A percentile compares a stretch with the other conserved stretches of the same genome.
Evolutionary conservation across 1,140 invertebrate genomes (phyloP).

Genomic region (Heliothis virescens): DNA sequence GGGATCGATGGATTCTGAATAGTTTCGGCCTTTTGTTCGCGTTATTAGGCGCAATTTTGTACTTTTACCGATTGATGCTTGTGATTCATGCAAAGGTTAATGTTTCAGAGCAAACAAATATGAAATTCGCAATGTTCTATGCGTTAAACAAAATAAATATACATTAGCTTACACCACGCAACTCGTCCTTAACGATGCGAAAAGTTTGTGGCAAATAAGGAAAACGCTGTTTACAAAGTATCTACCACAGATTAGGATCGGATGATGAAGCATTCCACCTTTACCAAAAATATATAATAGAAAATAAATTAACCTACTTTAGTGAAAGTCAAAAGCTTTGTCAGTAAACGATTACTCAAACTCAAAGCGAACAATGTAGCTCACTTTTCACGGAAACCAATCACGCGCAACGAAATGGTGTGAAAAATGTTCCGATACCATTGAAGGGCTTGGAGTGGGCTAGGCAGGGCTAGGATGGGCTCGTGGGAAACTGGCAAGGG

Average conservation of each 20-base stretch:
- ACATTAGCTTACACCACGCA: too few species aligned
- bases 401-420: slow-evolving; percentile 73
- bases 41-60: slow-evolving; percentile 37
- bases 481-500: slow-evolving; percentile 71
- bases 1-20: slow-evolving; percentile 50
- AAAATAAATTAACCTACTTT: slow-evolving; percentile 48
- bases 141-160: too few species aligned
- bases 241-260: too few species aligned
- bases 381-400: slow-evolving; percentile 69
- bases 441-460: slow-evolving; percentile 57
- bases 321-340: slow-evolving; percentile 50
- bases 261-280: too few species aligned
- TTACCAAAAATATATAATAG: not conserved
- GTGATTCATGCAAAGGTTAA: not conserved
- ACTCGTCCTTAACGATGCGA: too few species aligned
- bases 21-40: slow-evolving; percentile 33
- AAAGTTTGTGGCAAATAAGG: too few species aligned
- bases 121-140: too few species aligned
- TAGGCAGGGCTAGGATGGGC: slow-evolving; percentile 76
- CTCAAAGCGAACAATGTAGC: slow-evolving; percentile 63
- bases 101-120: not conserved
- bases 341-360: slow-evolving; percentile 58
- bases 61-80: slow-evolving; percentile 15
- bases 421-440: slow-evolving; percentile 73
- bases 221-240: too few species aligned